Percentiles rank a stretch among this genome's conserved stretches.
Conservation (phyloP, 1,140 invertebrate genomes). For the Hyles vespertilio region DNA sequence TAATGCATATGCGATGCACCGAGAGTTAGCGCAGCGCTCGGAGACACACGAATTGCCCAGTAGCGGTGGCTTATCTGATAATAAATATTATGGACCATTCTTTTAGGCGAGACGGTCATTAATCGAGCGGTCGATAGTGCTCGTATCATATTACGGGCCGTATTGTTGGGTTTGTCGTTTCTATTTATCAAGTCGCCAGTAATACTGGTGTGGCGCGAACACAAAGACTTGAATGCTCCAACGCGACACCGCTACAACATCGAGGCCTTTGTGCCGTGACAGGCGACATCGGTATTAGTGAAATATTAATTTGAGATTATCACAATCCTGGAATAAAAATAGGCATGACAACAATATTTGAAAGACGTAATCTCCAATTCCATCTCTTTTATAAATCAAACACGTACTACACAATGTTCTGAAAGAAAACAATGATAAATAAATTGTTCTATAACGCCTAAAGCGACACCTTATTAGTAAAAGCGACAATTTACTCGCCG, state of each 20-base stretch:
- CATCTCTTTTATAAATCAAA: too few species aligned
- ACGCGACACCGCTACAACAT: constrained; percentile 40
- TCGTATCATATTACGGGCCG: constrained; percentile 65
- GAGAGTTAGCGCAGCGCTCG: constrained; percentile 52
- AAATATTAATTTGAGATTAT: constrained; percentile 37
- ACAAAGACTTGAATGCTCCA: constrained; percentile 42
- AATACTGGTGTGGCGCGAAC: constrained; percentile 60
- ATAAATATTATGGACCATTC: constrained; percentile 74
- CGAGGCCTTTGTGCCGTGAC: constrained; percentile 51
- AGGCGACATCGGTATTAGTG: constrained; percentile 49
- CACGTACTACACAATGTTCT: too few species aligned
- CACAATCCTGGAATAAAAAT: not conserved
- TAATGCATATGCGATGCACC: constrained; percentile 62
- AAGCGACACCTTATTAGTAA: too few species aligned
- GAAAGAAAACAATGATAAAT: too few species aligned
- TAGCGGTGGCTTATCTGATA: constrained; percentile 70
- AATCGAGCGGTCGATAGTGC: constrained; percentile 68
- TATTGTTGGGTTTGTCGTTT: constrained; percentile 68
- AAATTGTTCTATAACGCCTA: too few species aligned
- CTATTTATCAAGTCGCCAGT: constrained; percentile 70
- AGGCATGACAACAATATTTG: too few species aligned
- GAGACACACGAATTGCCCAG: constrained; percentile 67
- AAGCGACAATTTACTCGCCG: too few species aligned
- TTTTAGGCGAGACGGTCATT: constrained; percentile 71
- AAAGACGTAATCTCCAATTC: too few species aligned